Percentiles rank a stretch among this genome's conserved stretches.
Evolutionary conservation across 1,140 invertebrate species (phyloP).

Genomic region (Brachionus rotundiformis): DNA sequence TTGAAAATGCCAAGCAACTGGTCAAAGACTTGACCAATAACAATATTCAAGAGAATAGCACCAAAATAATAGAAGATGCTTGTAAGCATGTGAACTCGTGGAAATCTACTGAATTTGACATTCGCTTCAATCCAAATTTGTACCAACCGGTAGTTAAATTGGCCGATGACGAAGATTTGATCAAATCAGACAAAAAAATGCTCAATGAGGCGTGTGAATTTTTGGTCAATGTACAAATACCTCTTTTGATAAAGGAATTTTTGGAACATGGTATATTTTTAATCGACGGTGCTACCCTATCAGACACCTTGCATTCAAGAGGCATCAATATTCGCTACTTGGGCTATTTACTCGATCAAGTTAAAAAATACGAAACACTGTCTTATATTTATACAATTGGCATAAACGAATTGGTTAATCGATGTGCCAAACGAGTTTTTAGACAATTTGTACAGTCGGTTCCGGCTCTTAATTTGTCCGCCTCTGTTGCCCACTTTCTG

Average conservation of each 20-base stretch:
- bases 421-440: constrained; percentile 89
- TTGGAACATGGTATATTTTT: constrained; percentile 85
- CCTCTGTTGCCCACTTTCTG: constrained; percentile 87
- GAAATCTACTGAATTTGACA: constrained; percentile 82
- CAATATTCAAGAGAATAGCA: constrained; percentile 79
- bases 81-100: constrained; percentile 85
- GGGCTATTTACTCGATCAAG: constrained; percentile 71
- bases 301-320: constrained; percentile 53
- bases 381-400: constrained; percentile 82
- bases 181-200: constrained; percentile 80
- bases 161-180: constrained; percentile 71
- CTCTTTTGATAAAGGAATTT: constrained; percentile 87
- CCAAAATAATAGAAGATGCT: constrained; percentile 83
- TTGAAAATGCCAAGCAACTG: constrained; percentile 86
- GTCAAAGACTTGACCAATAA: constrained; percentile 81
- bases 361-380: constrained; percentile 56
- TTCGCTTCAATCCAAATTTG: constrained; percentile 96
- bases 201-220: constrained; percentile 93
- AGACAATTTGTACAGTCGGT: constrained; percentile 84
- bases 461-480: constrained; percentile 82
- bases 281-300: constrained; percentile 75
- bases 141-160: constrained; percentile 90
- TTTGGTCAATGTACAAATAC: constrained; percentile 86
- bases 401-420: constrained; percentile 79
- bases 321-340: constrained; percentile 97